Percentiles rank a stretch among this genome's conserved stretches.
These are phyloP conservation scores for Gymnocephalus cernua DNA, from an alignment of 2,113 vertebrate species.

Conservation along the genomic window DNA sequence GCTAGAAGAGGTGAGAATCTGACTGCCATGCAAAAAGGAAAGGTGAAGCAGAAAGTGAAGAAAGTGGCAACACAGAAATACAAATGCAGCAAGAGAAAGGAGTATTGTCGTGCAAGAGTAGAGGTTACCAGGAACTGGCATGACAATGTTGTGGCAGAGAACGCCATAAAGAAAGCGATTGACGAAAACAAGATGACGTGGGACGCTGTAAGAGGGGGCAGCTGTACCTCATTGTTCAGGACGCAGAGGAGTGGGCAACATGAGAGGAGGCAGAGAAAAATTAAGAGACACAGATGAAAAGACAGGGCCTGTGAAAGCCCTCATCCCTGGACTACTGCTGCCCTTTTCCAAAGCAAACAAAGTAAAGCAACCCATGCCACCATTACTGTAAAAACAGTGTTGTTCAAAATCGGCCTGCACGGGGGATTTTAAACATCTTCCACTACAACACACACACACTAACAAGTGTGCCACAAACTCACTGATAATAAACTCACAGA, in stretches of 20 bases:
- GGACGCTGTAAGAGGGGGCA: not conserved
- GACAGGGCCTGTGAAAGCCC: slow-evolving; percentile 34
- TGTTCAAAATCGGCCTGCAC: slow-evolving; percentile 3
- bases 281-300: slow-evolving; percentile 31
- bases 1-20: slow-evolving; percentile 11
- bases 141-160: not conserved
- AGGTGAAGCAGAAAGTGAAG: not conserved
- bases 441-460: not conserved
- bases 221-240: slow-evolving; percentile 32
- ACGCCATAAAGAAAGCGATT: not conserved
- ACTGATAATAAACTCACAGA: slow-evolving; percentile 9
- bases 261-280: slow-evolving; percentile 10
- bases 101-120: not conserved
- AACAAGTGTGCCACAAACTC: not conserved
- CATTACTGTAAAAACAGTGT: slow-evolving; percentile 20
- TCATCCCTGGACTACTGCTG: slow-evolving; percentile 15
- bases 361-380: slow-evolving; percentile 13
- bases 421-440: slow-evolving; percentile 4
- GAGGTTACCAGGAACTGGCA: not conserved
- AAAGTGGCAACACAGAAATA: not conserved
- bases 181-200: slow-evolving; percentile 12
- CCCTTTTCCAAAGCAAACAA: slow-evolving; percentile 34
- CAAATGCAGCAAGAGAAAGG: not conserved
- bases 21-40: not conserved
- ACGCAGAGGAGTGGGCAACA: slow-evolving; percentile 32